phyloP scores from a whole-genome alignment of 2,888 invertebrate genomes.

The Papilio demoleus region DNA sequence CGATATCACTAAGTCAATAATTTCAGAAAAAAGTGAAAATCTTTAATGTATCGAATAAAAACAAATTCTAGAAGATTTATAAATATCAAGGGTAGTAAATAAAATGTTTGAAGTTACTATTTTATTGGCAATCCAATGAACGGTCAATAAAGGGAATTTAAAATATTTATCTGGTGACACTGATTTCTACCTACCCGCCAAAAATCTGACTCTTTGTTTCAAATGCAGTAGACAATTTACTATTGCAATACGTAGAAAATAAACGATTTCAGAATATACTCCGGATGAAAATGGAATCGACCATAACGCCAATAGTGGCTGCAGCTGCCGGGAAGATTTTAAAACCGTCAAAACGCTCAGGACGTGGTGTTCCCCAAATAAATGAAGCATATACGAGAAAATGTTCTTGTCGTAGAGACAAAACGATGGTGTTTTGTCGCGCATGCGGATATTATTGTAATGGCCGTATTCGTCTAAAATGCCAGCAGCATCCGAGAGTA shows the following conservation, averaged over 20 bases:
- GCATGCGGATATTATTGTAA: slow-evolving; percentile 75
- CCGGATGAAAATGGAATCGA: slow-evolving; percentile 52
- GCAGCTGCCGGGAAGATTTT: slow-evolving; percentile 66
- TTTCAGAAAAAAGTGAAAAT: neutral
- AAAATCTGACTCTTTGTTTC: slow-evolving; percentile 10
- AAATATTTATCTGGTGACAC: slow-evolving; percentile 9
- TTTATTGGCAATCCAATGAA: neutral
- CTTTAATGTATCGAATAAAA: neutral
- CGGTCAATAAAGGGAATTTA: neutral
- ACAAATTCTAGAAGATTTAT: neutral
- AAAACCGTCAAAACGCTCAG: slow-evolving; percentile 59
- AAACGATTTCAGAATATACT: neutral
- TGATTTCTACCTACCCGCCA: slow-evolving; percentile 19
- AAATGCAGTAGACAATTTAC: neutral
- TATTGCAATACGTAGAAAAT: neutral
- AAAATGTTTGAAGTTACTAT: neutral
- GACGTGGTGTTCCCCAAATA: slow-evolving; percentile 72
- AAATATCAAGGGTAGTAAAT: neutral
- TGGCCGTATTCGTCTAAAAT: slow-evolving; percentile 73
- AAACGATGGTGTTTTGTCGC: slow-evolving; percentile 74
- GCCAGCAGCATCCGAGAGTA: slow-evolving; percentile 73
- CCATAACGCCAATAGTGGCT: slow-evolving; percentile 67
- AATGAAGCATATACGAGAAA: slow-evolving; percentile 57
- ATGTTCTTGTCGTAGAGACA: slow-evolving; percentile 71
- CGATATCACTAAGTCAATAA: neutral